Base-by-base conservation (phyloP, 1,140 invertebrate species). In the Nomia melanderi region DNA sequence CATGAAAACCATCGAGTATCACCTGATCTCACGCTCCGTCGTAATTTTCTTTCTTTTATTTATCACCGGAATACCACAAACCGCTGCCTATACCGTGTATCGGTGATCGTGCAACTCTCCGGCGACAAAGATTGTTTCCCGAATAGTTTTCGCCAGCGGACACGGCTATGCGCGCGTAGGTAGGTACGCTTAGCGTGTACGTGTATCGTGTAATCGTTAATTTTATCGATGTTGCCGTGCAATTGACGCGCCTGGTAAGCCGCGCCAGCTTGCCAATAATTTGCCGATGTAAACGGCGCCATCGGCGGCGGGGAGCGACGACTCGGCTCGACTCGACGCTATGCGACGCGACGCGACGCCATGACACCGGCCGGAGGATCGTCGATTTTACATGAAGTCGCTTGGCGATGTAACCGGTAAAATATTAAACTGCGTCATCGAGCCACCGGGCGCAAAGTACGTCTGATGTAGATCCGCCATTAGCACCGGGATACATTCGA, bases 211-310 rank as follows among this genome's bases (percentile, higher is more conserved):
- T 75, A 83, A 84, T 78, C 82, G 74, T 84, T 84, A 84, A 84
- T 84, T 84, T 84, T 66, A 81, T 81, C 78, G 72, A 73, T 83
- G 82, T 83, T 78, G 59, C 57, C 78, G 70, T 77, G 83, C 80
- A 84, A 84, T 83, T 83, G 78, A 81, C 74, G 78, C 66, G 20
- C 47, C 53, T 20, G 65, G 64, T 77, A 74, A 78, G 74, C 74
- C 47, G 82, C 78, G 75, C 66, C 78, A 85, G 79, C 74, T 81
- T 81, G 83, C 47, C 71, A 79, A 76, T 84, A 85, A 81, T 84
- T 84, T 44, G 74, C 33, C 73, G 47, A 84, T 73, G 78, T 67
- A 71, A 81, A 85, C 73, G 53, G 54, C 41, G 62, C 72, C 50
- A 73, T 63, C 74, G 54, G 27, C 25, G 27, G 14, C 54, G 75